Conservation (phyloP, 2,888 invertebrate species). For the Heliconius aoede region DNA sequence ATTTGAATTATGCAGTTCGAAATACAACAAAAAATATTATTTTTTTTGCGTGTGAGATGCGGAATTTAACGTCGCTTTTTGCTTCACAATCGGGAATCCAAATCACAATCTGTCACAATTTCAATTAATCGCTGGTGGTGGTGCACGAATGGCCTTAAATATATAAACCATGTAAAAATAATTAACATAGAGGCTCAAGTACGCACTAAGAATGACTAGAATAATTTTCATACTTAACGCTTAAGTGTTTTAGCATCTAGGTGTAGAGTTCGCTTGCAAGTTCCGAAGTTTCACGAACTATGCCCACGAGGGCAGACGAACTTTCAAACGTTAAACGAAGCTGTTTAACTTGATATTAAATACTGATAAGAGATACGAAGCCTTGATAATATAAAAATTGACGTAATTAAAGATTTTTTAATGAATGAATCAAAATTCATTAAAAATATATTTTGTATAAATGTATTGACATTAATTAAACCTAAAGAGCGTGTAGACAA, state of each 20-base stretch:
- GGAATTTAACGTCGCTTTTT: no score
- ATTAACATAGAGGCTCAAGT: background rate
- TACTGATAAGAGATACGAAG: conserved; percentile 14
- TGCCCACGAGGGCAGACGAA: conserved; percentile 31
- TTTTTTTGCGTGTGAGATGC: no score
- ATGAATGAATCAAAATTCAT: background rate
- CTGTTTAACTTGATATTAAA: conserved; percentile 33
- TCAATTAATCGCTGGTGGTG: no score
- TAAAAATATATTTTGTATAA: background rate
- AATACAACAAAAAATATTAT: no score
- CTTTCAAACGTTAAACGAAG: conserved; percentile 20
- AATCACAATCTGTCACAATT: no score
- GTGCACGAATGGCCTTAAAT: no score
- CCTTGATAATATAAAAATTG: background rate
- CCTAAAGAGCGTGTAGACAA: no score
- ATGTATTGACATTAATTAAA: no score
- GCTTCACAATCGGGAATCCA: no score
- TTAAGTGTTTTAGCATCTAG: conserved; percentile 22
- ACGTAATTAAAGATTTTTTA: no score
- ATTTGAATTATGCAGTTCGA: no score
- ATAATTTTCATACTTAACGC: conserved; percentile 19
- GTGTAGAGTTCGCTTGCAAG: conserved; percentile 33
- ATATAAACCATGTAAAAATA: background rate
- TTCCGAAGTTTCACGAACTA: conserved; percentile 29
- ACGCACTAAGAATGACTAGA: background rate